A percentile compares a stretch with the other conserved stretches of the same genome.
Evolutionary conservation across 1,140 invertebrate genomes (phyloP).

Genomic region (Drepana arcuata): DNA sequence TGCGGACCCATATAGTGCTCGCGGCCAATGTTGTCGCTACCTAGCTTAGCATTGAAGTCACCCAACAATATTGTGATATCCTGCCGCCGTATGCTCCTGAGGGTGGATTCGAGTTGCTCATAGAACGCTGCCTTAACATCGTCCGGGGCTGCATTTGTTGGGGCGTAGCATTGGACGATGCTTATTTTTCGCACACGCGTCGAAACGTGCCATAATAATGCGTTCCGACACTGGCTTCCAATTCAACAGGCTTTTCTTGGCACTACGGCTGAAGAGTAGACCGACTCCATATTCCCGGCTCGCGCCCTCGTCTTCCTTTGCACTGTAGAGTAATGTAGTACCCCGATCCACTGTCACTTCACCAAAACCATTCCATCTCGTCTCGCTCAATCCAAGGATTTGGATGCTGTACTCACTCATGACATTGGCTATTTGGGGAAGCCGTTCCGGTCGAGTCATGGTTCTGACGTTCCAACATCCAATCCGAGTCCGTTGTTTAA

Average conservation of each 20-base stretch:
- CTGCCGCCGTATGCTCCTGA: too few relatives aligned
- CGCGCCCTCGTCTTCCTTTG: too few relatives aligned
- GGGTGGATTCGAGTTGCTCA: too few relatives aligned
- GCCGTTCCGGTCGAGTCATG: constrained; percentile 6
- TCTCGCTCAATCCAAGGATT: constrained; percentile 16
- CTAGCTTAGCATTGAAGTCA: too few relatives aligned
- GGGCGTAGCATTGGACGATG: constrained; percentile 9
- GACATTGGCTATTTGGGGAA: constrained; percentile 14
- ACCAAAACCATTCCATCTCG: constrained; percentile 12
- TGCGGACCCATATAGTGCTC: too few relatives aligned
- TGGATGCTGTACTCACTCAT: constrained; percentile 15
- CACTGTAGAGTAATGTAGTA: too few relatives aligned
- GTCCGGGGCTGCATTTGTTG: constrained; percentile 3
- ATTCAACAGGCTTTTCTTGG: constrained; percentile 9
- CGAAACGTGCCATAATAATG: constrained; percentile 14
- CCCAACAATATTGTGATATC: too few relatives aligned
- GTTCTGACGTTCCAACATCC: constrained; percentile 16
- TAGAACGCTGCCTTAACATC: too few relatives aligned
- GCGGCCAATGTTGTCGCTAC: too few relatives aligned
- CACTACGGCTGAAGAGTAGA: constrained; percentile 6
- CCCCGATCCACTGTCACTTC: too few relatives aligned
- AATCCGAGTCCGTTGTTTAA: constrained; percentile 15
- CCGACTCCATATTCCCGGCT: too few relatives aligned
- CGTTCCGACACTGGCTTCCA: constrained; percentile 18
- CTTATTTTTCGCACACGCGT: constrained; percentile 13